A percentile compares a stretch with the other conserved stretches of the same genome.
These are phyloP conservation scores for Eledone cirrhosa DNA, from an alignment of 2,888 invertebrate species.

Conservation along the genomic window DNA sequence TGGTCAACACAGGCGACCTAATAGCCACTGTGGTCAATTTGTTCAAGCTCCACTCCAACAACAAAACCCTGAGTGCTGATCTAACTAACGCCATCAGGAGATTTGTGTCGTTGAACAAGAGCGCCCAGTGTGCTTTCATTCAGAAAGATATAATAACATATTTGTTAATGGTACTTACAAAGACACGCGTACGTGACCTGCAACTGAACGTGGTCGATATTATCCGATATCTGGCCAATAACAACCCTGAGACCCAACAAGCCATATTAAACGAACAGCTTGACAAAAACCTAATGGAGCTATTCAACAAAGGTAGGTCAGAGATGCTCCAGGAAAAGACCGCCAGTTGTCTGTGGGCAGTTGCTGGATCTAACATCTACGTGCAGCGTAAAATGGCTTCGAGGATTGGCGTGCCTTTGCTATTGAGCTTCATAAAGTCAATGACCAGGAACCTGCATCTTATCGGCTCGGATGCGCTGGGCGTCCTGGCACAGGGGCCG, in stretches of 20 bases:
- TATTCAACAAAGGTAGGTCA: conserved; percentile 56
- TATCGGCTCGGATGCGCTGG: conserved; percentile 64
- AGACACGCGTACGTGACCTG: conserved; percentile 53
- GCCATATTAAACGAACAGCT: conserved; percentile 54
- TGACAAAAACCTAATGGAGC: conserved; percentile 59
- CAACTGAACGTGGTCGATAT: conserved; percentile 63
- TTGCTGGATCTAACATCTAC: conserved; percentile 60
- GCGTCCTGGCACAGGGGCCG: conserved; percentile 63
- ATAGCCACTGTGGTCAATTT: conserved; percentile 66
- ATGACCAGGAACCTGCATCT: conserved; percentile 61
- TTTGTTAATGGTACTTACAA: conserved; percentile 54
- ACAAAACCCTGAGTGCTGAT: conserved; percentile 54
- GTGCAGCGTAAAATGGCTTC: conserved; percentile 60
- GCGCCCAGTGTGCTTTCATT: conserved; percentile 59
- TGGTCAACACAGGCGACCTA: conserved; percentile 49
- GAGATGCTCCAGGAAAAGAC: conserved; percentile 58
- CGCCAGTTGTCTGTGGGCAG: conserved; percentile 63
- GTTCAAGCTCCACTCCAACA: conserved; percentile 49
- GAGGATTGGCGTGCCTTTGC: conserved; percentile 58
- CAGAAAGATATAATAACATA: conserved; percentile 55
- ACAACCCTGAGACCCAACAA: conserved; percentile 58
- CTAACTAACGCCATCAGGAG: conserved; percentile 54
- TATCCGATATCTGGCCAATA: conserved; percentile 57
- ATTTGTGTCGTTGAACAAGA: conserved; percentile 45
- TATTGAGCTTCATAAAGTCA: conserved; percentile 64